Evolutionary conservation across 2,113 vertebrate species (phyloP).

Genomic region (Chlorodrepanis virens): DNA sequence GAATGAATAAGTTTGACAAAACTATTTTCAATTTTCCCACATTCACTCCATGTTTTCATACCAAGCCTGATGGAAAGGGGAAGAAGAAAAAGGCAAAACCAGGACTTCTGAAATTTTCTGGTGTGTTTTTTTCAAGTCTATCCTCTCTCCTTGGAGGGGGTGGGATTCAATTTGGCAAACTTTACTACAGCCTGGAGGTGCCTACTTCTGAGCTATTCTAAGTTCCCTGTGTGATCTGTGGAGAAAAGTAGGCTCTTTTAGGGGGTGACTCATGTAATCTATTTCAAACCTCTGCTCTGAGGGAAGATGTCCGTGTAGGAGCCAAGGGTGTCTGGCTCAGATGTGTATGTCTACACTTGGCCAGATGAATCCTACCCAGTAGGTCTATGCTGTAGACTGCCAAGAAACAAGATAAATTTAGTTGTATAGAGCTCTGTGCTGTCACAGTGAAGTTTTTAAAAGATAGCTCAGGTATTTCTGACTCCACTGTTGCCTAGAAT

Average conservation of each 20-base stretch:
- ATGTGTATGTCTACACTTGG: slow-evolving; percentile 25
- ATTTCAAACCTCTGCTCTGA: slow-evolving; percentile 43
- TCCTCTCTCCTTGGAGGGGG: background rate
- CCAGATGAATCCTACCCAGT: slow-evolving; percentile 52
- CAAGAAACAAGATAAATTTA: slow-evolving; percentile 41
- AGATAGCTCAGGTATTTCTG: slow-evolving; percentile 20
- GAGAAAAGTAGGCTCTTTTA: background rate
- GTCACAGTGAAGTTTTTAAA: background rate
- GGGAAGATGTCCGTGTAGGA: slow-evolving; percentile 46
- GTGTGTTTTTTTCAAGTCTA: background rate
- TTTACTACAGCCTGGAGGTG: slow-evolving; percentile 39
- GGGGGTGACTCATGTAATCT: slow-evolving; percentile 42
- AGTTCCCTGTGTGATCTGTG: background rate
- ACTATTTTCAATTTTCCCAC: background rate
- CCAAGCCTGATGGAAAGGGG: background rate
- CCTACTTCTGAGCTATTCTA: slow-evolving; percentile 48
- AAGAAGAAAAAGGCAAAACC: background rate
- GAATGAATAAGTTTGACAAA: background rate
- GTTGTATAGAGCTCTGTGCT: background rate
- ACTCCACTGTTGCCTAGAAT: background rate
- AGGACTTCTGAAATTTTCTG: background rate
- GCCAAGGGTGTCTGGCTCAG: slow-evolving; percentile 57
- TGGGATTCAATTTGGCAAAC: slow-evolving; percentile 39
- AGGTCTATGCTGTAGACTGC: slow-evolving; percentile 18
- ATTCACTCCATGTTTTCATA: background rate